A percentile compares a stretch with the other conserved stretches of the same genome.
Evolutionary conservation across 1,140 invertebrate species (phyloP).

Genomic region (Drosophila orosa): DNA sequence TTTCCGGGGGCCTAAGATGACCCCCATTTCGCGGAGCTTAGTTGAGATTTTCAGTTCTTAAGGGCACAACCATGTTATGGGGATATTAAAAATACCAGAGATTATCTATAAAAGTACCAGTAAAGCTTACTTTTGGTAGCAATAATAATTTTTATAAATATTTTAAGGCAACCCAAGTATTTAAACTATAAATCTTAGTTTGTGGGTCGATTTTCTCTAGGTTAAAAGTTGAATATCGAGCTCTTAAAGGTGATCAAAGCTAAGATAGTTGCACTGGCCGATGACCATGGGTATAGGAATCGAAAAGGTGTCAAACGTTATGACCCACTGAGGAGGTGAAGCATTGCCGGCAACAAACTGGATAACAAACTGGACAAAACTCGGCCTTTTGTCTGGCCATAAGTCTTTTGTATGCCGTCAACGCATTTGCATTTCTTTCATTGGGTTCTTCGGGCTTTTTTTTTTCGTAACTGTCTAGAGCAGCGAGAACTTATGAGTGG

Average conservation of each 20-base stretch:
- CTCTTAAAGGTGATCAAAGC: background rate
- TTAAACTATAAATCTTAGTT: background rate
- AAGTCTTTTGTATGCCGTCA: slow-evolving; percentile 34
- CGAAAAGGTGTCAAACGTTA: slow-evolving; percentile 46
- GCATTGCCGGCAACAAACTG: slow-evolving; percentile 18
- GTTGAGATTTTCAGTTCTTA: slow-evolving; percentile 6
- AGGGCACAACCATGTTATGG: slow-evolving; percentile 1
- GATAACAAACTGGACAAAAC: slow-evolving; percentile 28
- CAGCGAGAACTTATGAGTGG: slow-evolving; percentile 32
- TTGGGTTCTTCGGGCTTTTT: slow-evolving; percentile 9
- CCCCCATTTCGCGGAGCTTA: slow-evolving; percentile 1
- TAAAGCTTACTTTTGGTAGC: background rate
- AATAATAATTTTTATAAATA: too few species aligned
- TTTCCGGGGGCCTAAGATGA: slow-evolving; percentile 20
- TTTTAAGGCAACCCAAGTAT: too few species aligned
- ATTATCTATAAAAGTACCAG: background rate
- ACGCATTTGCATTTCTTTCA: slow-evolving; percentile 50
- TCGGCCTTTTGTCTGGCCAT: slow-evolving; percentile 35
- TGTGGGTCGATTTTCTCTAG: background rate
- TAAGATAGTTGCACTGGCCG: slow-evolving; percentile 12
- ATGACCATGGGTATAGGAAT: slow-evolving; percentile 17
- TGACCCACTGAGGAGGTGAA: slow-evolving; percentile 42
- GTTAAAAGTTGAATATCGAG: slow-evolving; percentile 9
- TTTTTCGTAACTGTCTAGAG: slow-evolving; percentile 19
- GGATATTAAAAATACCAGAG: slow-evolving; percentile 1